These are phyloP conservation scores for Trochalopteron elliotii DNA, from an alignment of 2,113 vertebrate species.

Conservation along the genomic window DNA sequence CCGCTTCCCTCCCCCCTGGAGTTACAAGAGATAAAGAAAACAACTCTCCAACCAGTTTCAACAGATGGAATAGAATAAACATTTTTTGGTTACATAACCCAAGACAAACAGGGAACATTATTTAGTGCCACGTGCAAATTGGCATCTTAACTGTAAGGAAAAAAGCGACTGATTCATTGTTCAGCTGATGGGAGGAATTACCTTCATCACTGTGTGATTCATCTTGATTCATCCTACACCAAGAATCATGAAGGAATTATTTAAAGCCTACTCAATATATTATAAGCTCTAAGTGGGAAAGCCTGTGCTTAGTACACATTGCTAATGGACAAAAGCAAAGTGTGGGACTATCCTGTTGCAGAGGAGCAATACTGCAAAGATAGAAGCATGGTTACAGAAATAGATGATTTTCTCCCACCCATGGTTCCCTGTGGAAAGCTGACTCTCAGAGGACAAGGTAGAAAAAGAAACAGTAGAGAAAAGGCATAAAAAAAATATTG, in stretches of 20 bases:
- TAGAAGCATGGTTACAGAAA: neutral
- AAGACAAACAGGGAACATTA: neutral
- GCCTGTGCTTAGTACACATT: neutral
- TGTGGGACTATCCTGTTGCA: neutral
- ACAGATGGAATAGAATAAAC: too few species aligned
- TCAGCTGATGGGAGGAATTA: slow-evolving; percentile 51
- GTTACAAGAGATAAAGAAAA: too few species aligned
- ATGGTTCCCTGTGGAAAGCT: neutral
- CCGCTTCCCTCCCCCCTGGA: too few species aligned
- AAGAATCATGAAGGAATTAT: neutral
- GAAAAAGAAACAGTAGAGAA: neutral
- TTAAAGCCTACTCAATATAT: neutral
- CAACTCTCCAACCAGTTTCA: too few species aligned
- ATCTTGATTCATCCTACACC: slow-evolving; percentile 5
- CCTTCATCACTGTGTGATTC: neutral
- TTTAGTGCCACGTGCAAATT: neutral
- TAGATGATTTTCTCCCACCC: neutral
- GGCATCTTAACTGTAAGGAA: neutral
- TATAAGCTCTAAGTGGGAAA: neutral
- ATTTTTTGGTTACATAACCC: too few species aligned
- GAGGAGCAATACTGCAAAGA: neutral
- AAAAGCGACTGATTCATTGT: slow-evolving; percentile 30
- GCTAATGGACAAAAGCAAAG: neutral
- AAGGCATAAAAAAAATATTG: neutral
- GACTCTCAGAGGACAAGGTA: neutral